phyloP scores from a whole-genome alignment of 2,113 vertebrate species.

The Embiotoca jacksoni region DNA sequence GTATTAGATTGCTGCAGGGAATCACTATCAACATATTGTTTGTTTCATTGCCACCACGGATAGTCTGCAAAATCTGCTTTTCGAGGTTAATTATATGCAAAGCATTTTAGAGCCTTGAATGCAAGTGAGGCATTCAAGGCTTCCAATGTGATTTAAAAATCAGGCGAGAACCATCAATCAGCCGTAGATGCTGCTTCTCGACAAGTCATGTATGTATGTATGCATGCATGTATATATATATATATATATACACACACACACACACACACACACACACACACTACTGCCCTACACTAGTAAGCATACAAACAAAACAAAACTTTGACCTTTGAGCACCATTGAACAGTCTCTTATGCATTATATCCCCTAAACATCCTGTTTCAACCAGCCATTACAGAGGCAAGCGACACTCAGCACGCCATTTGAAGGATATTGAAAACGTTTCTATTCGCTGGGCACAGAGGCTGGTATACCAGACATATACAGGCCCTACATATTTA shows the following conservation, averaged over 20 bases:
- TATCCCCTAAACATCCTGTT: background rate
- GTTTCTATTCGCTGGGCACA: background rate
- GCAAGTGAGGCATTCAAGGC: background rate
- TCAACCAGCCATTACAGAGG: background rate
- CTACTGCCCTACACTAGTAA: background rate
- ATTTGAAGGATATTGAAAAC: background rate
- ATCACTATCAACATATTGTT: background rate
- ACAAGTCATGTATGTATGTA: constrained; percentile 8
- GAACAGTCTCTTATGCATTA: background rate
- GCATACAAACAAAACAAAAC: background rate
- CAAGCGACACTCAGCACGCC: background rate
- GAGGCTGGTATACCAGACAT: background rate
- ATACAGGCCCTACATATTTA: constrained; percentile 17
- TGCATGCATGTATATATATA: no score
- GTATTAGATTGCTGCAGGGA: background rate
- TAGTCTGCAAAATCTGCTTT: background rate
- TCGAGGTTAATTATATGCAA: background rate
- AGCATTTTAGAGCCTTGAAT: background rate
- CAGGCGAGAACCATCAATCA: background rate
- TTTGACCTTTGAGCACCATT: constrained; percentile 10
- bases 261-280: background rate
- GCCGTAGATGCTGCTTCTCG: constrained; percentile 1
- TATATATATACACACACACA: no score
- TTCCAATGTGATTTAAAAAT: constrained; percentile 6
- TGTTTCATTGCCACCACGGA: background rate